Conservation (phyloP, 2,888 invertebrate genomes). For the Galeruca laticollis region DNA sequence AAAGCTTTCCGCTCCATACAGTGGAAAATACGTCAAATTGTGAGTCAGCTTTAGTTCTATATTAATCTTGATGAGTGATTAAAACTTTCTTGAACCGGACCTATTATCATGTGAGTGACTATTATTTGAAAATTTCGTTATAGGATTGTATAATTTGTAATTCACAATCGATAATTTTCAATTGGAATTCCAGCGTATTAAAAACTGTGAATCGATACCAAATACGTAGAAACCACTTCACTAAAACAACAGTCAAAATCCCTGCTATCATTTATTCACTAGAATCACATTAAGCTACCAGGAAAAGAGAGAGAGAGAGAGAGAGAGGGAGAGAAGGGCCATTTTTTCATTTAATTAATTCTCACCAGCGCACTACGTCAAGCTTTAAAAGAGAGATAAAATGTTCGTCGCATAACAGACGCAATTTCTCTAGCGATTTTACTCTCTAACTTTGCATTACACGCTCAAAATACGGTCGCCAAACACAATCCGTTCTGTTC, state of each 20-base stretch:
- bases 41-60: too few relatives aligned
- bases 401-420: slow-evolving; percentile 63
- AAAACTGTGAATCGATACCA: slow-evolving; percentile 13
- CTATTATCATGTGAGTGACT: too few relatives aligned
- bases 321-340: slow-evolving; percentile 45
- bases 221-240: slow-evolving; percentile 48
- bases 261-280: slow-evolving; percentile 62
- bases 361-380: slow-evolving; percentile 64
- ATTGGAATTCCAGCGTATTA: background rate
- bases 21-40: too few relatives aligned
- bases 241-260: slow-evolving; percentile 60
- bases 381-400: slow-evolving; percentile 65
- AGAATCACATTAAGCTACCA: slow-evolving; percentile 64
- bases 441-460: slow-evolving; percentile 32
- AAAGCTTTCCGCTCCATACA: too few relatives aligned
- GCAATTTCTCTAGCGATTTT: slow-evolving; percentile 60
- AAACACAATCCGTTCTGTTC: slow-evolving; percentile 26
- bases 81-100: too few relatives aligned
- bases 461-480: slow-evolving; percentile 33
- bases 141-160: background rate
- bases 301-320: slow-evolving; percentile 52
- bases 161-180: background rate
- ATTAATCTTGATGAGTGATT: too few relatives aligned
- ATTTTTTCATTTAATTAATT: slow-evolving; percentile 66
- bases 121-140: too few relatives aligned